phyloP scores from a whole-genome alignment of 2,888 invertebrate species.

The Yponomeuta plumbellus region DNA sequence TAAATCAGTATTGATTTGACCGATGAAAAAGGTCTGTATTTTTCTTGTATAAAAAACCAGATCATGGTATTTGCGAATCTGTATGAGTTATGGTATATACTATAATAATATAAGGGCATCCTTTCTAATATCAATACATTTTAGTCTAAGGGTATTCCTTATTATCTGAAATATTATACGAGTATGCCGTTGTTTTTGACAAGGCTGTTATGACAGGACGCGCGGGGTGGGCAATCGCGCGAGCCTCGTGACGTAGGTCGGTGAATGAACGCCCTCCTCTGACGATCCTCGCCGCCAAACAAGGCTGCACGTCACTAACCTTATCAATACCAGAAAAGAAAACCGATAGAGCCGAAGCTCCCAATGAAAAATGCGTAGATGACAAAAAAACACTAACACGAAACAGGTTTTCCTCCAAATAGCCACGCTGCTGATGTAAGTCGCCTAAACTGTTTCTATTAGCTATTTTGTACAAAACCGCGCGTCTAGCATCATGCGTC shows the following conservation, averaged over 20 bases:
- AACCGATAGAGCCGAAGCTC: neutral
- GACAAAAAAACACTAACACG: neutral
- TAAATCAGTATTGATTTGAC: no score
- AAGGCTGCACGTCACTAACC: slow-evolving; percentile 17
- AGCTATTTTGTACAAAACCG: neutral
- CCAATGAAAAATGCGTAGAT: neutral
- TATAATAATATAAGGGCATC: no score
- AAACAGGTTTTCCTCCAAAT: neutral
- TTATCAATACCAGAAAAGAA: neutral
- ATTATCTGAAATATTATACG: no score
- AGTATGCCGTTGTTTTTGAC: neutral
- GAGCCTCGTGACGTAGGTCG: slow-evolving; percentile 34
- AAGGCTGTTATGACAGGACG: neutral
- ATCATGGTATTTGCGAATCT: no score
- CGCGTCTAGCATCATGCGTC: neutral
- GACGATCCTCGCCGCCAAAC: slow-evolving; percentile 23
- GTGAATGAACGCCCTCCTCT: slow-evolving; percentile 40
- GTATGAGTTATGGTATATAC: no score
- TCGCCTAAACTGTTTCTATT: neutral
- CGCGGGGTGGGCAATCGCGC: neutral
- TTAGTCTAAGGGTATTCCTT: no score
- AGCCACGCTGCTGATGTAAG: neutral
- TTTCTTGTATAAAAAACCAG: no score
- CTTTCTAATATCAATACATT: no score
- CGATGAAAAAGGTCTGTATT: no score